phyloP scores from a whole-genome alignment of 2,888 invertebrate genomes.

The Auanema freiburgensis region DNA sequence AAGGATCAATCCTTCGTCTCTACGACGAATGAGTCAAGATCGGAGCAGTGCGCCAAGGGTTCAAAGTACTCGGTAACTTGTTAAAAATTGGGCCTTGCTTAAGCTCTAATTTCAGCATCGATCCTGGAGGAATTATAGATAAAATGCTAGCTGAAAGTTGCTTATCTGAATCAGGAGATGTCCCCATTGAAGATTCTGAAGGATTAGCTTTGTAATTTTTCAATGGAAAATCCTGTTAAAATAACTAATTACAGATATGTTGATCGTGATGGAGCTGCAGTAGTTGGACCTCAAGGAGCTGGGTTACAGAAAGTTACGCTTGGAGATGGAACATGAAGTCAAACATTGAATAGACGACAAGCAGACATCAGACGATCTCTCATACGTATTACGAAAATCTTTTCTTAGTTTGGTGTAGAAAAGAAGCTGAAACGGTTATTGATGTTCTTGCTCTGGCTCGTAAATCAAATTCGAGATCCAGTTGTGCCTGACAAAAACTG shows the following conservation, averaged over 20 bases:
- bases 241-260: slow-evolving; percentile 10
- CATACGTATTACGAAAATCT: too few relatives aligned
- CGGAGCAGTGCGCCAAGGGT: slow-evolving; percentile 41
- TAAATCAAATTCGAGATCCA: too few relatives aligned
- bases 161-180: slow-evolving; percentile 25
- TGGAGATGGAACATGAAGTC: background rate
- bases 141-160: slow-evolving; percentile 43
- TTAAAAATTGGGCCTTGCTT: background rate
- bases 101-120: slow-evolving; percentile 40
- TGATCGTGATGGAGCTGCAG: slow-evolving; percentile 19
- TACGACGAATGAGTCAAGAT: slow-evolving; percentile 44
- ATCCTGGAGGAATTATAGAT: slow-evolving; percentile 57
- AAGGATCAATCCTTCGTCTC: slow-evolving; percentile 9
- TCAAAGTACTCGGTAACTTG: slow-evolving; percentile 37
- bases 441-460: too few relatives aligned
- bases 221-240: background rate
- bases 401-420: too few relatives aligned
- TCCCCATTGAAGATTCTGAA: slow-evolving; percentile 2
- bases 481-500: too few relatives aligned
- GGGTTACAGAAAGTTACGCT: slow-evolving; percentile 19
- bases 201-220: slow-evolving; percentile 8
- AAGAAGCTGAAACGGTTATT: too few relatives aligned
- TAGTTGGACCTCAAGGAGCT: slow-evolving; percentile 28
- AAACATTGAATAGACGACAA: too few relatives aligned
- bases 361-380: too few relatives aligned